A percentile compares a stretch with the other conserved stretches of the same genome.
Evolutionary conservation across 2,113 vertebrate species (phyloP).

Genomic region (Scolopax mira): DNA sequence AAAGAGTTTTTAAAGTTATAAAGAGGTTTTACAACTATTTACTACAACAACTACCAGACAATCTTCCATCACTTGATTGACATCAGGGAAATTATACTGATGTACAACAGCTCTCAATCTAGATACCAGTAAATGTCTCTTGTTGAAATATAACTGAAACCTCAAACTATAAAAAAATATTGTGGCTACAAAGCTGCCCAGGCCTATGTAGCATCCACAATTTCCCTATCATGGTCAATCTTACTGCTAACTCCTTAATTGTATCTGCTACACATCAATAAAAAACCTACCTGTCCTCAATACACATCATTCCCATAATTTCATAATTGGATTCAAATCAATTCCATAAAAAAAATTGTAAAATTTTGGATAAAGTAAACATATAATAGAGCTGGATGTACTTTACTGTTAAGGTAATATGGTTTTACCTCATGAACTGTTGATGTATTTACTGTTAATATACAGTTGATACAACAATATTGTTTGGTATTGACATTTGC

Average conservation of each 20-base stretch:
- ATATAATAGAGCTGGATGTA: background rate
- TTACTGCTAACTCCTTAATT: background rate
- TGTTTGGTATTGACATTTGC: background rate
- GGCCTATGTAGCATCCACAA: background rate
- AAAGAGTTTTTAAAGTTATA: background rate
- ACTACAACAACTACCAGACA: background rate
- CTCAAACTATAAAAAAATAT: background rate
- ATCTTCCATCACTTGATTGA: background rate
- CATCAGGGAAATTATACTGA: background rate
- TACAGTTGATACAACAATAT: background rate
- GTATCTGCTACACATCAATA: background rate
- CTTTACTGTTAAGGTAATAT: background rate
- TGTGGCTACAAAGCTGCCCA: background rate
- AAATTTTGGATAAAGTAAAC: background rate
- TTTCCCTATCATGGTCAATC: rapidly evolving
- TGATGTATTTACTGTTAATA: background rate
- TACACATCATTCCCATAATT: background rate
- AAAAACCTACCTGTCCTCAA: background rate
- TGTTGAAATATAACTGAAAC: background rate
- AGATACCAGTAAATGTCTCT: background rate
- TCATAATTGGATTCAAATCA: background rate
- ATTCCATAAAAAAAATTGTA: background rate
- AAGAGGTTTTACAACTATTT: background rate
- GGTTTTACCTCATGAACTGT: background rate
- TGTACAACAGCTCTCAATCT: background rate